phyloP scores from a whole-genome alignment of 2,797 vertebrate genomes.

The Coendou prehensilis region DNA sequence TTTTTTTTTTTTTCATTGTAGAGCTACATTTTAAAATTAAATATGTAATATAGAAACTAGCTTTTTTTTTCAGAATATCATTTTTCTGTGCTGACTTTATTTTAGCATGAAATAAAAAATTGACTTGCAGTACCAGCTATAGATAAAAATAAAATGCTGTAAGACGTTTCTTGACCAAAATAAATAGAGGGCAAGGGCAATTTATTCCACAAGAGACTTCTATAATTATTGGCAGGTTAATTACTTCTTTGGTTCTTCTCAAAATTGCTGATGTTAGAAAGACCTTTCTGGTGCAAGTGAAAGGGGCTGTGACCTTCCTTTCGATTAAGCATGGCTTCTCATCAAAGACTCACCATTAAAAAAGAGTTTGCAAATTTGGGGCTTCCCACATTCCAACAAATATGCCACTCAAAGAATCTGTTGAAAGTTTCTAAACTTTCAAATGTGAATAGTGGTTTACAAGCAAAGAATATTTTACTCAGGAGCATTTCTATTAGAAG shows the following conservation, averaged over 20 bases:
- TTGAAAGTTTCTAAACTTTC: constrained; percentile 35
- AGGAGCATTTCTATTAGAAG: not conserved
- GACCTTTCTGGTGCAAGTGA: constrained; percentile 67
- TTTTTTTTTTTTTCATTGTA: not conserved
- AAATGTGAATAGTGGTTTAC: not conserved
- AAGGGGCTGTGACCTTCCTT: constrained; percentile 59
- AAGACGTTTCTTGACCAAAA: constrained; percentile 60
- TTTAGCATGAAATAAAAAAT: constrained; percentile 56
- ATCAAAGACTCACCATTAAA: constrained; percentile 38
- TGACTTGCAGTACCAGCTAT: not conserved
- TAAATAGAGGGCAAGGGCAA: constrained; percentile 30
- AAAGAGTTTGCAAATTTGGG: constrained; percentile 20
- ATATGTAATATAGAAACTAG: not conserved
- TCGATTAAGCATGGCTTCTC: constrained; percentile 65
- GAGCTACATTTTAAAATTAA: constrained; percentile 43
- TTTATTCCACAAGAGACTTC: constrained; percentile 68
- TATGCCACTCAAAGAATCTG: not conserved
- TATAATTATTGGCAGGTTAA: constrained; percentile 81
- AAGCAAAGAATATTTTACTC: constrained; percentile 14
- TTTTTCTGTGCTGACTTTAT: constrained; percentile 56
- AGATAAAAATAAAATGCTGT: constrained; percentile 69
- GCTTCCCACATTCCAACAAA: not conserved
- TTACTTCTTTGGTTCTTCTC: constrained; percentile 80
- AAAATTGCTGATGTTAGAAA: constrained; percentile 73
- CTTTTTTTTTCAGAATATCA: not conserved